Conservation (phyloP, 2,797 vertebrate species). For the Poecile montanus region DNA sequence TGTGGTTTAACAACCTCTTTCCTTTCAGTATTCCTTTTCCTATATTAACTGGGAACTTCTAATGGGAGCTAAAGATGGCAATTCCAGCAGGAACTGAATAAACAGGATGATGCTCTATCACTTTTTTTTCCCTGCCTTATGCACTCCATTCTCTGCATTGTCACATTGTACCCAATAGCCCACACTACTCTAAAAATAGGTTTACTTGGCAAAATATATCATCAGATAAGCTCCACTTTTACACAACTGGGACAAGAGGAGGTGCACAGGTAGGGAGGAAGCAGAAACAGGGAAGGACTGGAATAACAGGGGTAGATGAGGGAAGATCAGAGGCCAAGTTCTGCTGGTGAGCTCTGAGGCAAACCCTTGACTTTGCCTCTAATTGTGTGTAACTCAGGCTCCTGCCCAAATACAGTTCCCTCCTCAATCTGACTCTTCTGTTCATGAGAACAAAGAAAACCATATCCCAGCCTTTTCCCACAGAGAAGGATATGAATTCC, state of each 20-base stretch:
- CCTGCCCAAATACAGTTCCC: background rate
- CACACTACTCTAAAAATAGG: slow-evolving; percentile 16
- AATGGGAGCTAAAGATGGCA: background rate
- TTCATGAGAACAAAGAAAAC: background rate
- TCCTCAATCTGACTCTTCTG: background rate
- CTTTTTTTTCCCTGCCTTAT: background rate
- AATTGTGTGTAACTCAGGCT: background rate
- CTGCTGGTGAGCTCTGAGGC: background rate
- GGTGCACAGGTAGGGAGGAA: background rate
- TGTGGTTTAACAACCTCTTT: slow-evolving; percentile 11
- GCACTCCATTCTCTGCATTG: background rate
- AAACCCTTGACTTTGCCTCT: background rate
- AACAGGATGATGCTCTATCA: background rate
- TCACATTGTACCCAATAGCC: background rate
- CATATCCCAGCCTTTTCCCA: background rate
- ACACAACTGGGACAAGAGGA: background rate
- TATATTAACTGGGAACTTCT: background rate
- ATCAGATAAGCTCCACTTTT: background rate
- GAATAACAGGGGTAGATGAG: background rate
- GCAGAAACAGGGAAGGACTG: background rate
- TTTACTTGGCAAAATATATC: background rate
- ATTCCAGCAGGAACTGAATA: background rate
- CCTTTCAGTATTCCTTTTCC: background rate
- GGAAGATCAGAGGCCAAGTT: background rate
- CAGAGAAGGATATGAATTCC: background rate